Evolutionary conservation across 2,888 invertebrate genomes (phyloP).

Genomic region (Drosophila cognata): DNA sequence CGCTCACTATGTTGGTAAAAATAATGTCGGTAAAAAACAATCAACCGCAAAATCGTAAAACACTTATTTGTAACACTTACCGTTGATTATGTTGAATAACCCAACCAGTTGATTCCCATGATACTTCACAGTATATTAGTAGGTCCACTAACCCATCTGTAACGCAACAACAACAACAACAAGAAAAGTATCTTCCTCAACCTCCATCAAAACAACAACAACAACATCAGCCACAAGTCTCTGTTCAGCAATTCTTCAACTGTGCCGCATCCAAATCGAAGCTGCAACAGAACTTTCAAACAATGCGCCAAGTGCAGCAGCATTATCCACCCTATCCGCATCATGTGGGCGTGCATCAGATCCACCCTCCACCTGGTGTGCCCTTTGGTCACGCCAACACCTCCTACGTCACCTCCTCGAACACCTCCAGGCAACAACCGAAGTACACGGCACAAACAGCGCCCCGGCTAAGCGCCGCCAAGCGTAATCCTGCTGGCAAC

Average conservation of each 20-base stretch:
- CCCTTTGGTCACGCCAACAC: constrained; percentile 61
- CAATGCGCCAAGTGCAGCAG: constrained; percentile 85
- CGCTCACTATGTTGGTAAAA: constrained; percentile 60
- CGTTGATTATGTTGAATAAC: constrained; percentile 62
- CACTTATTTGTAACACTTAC: constrained; percentile 15
- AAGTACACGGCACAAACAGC: constrained; percentile 41
- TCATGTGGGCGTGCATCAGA: constrained; percentile 84
- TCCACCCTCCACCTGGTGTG: constrained; percentile 81
- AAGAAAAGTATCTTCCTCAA: constrained; percentile 8
- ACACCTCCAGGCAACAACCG: constrained; percentile 13
- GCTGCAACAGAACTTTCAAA: constrained; percentile 84
- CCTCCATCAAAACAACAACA: constrained; percentile 16
- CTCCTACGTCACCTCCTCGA: neutral
- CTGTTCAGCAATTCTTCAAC: constrained; percentile 82
- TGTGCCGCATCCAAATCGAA: constrained; percentile 85
- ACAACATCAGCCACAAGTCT: constrained; percentile 34
- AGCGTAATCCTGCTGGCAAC: constrained; percentile 80
- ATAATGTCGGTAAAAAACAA: constrained; percentile 58
- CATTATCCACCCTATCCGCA: constrained; percentile 85
- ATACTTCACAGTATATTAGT: constrained; percentile 74
- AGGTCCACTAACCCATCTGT: constrained; percentile 44
- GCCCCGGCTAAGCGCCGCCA: constrained; percentile 58
- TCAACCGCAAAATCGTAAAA: constrained; percentile 12
- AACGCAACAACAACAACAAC: constrained; percentile 28
- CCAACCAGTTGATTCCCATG: constrained; percentile 75